These are phyloP conservation scores for Xylota sylvarum DNA, from an alignment of 2,888 invertebrate species.

Conservation along the genomic window DNA sequence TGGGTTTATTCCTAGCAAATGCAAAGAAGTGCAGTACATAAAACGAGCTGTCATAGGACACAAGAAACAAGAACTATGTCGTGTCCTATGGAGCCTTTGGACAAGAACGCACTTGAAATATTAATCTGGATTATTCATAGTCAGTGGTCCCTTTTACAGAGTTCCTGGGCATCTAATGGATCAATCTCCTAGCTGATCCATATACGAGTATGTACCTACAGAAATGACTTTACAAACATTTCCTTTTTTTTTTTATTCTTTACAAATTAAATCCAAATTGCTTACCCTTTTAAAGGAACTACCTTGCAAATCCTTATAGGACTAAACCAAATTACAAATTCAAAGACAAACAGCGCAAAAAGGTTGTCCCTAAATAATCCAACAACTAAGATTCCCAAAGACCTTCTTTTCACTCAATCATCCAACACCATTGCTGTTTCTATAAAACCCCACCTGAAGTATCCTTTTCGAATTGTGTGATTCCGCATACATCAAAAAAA, in stretches of 20 bases:
- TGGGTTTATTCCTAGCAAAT: background rate
- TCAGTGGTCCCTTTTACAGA: no score
- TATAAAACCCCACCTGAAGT: conserved; percentile 33
- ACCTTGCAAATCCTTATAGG: conserved; percentile 10
- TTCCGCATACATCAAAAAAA: conserved; percentile 40
- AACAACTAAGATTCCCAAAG: background rate
- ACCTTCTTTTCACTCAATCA: conserved; percentile 6
- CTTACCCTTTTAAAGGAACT: background rate
- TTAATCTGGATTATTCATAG: no score
- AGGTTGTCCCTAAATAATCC: conserved; percentile 10
- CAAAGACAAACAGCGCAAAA: conserved; percentile 27
- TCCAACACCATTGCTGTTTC: conserved; percentile 11
- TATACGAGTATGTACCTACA: no score
- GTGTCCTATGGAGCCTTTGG: no score
- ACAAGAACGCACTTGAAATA: no score
- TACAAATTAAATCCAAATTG: conserved; percentile 1
- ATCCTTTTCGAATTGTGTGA: conserved; percentile 28
- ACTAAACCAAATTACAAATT: conserved; percentile 16
- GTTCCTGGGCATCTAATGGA: no score
- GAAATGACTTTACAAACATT: background rate
- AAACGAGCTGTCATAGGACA: no score
- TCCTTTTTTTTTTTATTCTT: background rate
- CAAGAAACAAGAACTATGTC: no score
- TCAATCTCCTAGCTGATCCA: no score
- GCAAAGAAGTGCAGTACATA: background rate